Evolutionary conservation across 2,888 invertebrate genomes (phyloP).

Genomic region (Chrysolina oricalcia): DNA sequence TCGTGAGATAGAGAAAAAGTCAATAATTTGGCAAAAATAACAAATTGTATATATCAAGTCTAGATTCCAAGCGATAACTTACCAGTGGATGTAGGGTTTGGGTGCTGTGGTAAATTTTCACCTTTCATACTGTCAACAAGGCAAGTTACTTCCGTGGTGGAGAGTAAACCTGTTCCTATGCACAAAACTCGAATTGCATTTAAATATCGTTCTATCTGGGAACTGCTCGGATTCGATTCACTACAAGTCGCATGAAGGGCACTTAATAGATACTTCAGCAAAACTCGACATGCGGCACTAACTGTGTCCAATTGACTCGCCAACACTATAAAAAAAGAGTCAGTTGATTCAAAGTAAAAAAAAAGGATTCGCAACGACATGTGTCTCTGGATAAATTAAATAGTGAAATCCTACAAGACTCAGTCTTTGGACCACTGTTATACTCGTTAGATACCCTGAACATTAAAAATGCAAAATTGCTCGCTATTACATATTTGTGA

Average conservation of each 20-base stretch:
- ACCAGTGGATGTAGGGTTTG: constrained; percentile 66
- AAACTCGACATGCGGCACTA: constrained; percentile 80
- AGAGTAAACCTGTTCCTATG: constrained; percentile 80
- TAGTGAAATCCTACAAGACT: too few relatives aligned
- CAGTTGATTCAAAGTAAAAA: neutral
- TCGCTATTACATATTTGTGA: too few relatives aligned
- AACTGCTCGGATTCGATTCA: constrained; percentile 65
- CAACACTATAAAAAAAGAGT: constrained; percentile 73
- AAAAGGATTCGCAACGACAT: neutral
- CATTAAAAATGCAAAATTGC: too few relatives aligned
- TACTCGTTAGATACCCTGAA: too few relatives aligned
- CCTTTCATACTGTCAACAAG: constrained; percentile 86
- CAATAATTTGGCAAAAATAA: too few relatives aligned
- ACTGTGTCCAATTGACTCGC: constrained; percentile 80
- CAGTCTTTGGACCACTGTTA: too few relatives aligned
- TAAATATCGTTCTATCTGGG: constrained; percentile 75
- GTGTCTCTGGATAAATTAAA: too few relatives aligned
- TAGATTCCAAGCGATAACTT: constrained; percentile 12
- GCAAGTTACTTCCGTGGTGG: constrained; percentile 84
- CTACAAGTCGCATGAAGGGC: constrained; percentile 64
- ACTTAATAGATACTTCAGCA: constrained; percentile 78
- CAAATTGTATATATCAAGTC: too few relatives aligned
- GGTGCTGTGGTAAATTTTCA: constrained; percentile 74
- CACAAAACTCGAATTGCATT: constrained; percentile 83
- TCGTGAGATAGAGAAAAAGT: too few relatives aligned